Evolutionary conservation across 2,888 invertebrate genomes (phyloP).

Genomic region (Phragmatobia fuliginosa): DNA sequence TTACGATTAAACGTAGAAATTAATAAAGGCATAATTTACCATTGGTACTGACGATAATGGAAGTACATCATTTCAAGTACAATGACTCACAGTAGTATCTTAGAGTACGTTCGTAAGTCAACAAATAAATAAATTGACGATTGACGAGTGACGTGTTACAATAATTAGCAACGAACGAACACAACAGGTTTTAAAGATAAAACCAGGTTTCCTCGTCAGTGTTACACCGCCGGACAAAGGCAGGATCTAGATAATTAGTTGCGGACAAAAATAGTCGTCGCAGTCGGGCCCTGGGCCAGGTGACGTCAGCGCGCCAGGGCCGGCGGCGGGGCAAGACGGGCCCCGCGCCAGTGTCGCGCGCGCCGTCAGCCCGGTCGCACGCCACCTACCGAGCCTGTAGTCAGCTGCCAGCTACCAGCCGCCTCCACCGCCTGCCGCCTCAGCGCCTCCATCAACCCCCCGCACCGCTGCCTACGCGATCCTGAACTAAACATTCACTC

Average conservation of each 20-base stretch:
- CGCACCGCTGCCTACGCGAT: conserved; percentile 58
- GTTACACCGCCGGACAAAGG: conserved; percentile 76
- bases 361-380: conserved; percentile 84
- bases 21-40: conserved; percentile 8
- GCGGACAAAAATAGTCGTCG: conserved; percentile 84
- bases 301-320: conserved; percentile 84
- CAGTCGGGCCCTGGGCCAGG: conserved; percentile 85
- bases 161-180: conserved; percentile 48
- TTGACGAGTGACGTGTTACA: conserved; percentile 52
- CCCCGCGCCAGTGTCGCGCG: conserved; percentile 87
- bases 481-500: conserved; percentile 53
- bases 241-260: conserved; percentile 85
- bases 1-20: neutral
- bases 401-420: conserved; percentile 53
- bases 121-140: conserved; percentile 54
- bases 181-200: conserved; percentile 58
- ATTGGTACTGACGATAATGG: conserved; percentile 23
- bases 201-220: conserved; percentile 77
- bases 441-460: conserved; percentile 51
- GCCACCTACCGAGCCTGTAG: conserved; percentile 63
- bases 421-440: conserved; percentile 56
- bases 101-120: conserved; percentile 50
- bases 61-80: conserved; percentile 54
- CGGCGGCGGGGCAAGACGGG: conserved; percentile 85
- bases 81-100: conserved; percentile 55